A percentile compares a stretch with the other conserved stretches of the same genome.
phyloP scores from a whole-genome alignment of 92 coral and sea anemone species.

The Metridium senile region DNA sequence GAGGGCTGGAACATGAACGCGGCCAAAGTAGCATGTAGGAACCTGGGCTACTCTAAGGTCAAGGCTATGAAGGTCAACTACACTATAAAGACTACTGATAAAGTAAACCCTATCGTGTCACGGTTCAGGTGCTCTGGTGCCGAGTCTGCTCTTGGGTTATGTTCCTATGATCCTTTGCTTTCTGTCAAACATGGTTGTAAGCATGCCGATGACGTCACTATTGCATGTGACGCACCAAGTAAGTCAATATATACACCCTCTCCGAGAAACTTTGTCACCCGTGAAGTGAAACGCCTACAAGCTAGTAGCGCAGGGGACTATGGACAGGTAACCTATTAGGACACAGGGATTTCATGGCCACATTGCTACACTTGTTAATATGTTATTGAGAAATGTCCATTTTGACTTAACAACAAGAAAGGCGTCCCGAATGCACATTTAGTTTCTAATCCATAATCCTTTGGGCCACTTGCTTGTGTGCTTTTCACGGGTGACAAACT shows the following conservation, averaged over 20 bases:
- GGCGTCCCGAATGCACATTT: no score
- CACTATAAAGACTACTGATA: slow-evolving; percentile 1
- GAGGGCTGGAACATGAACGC: slow-evolving; percentile 14
- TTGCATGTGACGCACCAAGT: slow-evolving; percentile 19
- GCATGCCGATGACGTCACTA: slow-evolving; percentile 27
- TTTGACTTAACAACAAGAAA: no score
- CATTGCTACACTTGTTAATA: no score
- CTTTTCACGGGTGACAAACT: no score
- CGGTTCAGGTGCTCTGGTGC: slow-evolving; percentile 22
- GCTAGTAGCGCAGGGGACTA: no score
- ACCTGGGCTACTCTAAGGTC: slow-evolving; percentile 19
- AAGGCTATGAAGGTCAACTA: slow-evolving; percentile 8
- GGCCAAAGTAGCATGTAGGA: slow-evolving; percentile 28
- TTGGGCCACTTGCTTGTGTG: no score
- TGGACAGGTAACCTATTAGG: no score
- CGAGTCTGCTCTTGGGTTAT: slow-evolving; percentile 35
- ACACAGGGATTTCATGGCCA: no score
- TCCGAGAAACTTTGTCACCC: no score
- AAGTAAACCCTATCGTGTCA: slow-evolving; percentile 13
- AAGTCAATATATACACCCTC: neutral
- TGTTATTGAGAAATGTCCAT: no score
- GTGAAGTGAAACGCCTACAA: no score
- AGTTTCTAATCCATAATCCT: no score
- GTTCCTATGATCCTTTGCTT: neutral
- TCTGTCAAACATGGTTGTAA: slow-evolving; percentile 23